These are phyloP conservation scores for Stenodera caucasica DNA, from an alignment of 2,888 invertebrate species.

Conservation along the genomic window DNA sequence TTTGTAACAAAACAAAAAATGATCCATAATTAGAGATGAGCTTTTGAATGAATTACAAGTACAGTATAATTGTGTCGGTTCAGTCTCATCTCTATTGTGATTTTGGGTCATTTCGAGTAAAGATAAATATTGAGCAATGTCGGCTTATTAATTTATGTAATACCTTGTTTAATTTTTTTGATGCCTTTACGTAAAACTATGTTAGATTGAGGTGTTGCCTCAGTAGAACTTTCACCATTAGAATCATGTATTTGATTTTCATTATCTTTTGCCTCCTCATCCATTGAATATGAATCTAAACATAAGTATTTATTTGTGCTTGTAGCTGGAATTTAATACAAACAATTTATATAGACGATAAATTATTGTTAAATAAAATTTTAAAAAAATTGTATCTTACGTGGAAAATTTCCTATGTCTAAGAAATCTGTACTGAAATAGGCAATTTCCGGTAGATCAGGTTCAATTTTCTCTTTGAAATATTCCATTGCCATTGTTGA, in stretches of 20 bases:
- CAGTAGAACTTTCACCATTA: conserved; percentile 55
- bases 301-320: conserved; percentile 63
- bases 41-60: too few species aligned
- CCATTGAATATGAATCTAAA: conserved; percentile 63
- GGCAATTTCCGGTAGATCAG: conserved; percentile 83
- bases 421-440: conserved; percentile 85
- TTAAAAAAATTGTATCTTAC: conserved; percentile 54
- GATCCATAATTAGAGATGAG: too few species aligned
- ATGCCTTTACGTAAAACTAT: conserved; percentile 85
- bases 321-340: conserved; percentile 54
- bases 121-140: too few species aligned
- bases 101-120: too few species aligned
- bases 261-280: conserved; percentile 58
- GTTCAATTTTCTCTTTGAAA: conserved; percentile 92
- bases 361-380: not conserved
- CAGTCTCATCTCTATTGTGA: too few species aligned
- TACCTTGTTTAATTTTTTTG: conserved; percentile 76
- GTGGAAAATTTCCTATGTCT: conserved; percentile 71
- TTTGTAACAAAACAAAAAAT: too few species aligned
- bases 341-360: conserved; percentile 27
- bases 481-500: conserved; percentile 98
- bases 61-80: too few species aligned
- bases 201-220: conserved; percentile 77
- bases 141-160: too few species aligned
- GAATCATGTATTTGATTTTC: conserved; percentile 57